Percentiles rank a stretch among this genome's conserved stretches.
phyloP scores from a whole-genome alignment of 1,140 invertebrate genomes.

The Panagrolaimus sp. region DNA sequence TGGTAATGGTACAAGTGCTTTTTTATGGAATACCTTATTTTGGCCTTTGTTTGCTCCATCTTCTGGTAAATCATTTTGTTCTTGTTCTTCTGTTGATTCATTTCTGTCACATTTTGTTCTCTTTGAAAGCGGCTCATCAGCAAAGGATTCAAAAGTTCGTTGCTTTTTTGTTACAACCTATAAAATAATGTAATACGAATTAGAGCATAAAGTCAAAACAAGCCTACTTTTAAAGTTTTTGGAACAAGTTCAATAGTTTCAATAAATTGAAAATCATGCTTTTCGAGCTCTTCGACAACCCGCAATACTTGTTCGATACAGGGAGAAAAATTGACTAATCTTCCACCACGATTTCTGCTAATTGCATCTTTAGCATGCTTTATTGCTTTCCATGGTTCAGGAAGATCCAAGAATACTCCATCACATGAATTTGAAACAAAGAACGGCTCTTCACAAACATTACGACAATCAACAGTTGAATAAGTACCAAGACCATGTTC shows the following conservation, averaged over 20 bases:
- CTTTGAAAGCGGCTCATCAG: background rate
- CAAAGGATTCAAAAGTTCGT: conserved; percentile 20
- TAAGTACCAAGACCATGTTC: conserved; percentile 74
- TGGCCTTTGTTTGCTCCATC: too few species aligned
- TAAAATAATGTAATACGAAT: conserved; percentile 9
- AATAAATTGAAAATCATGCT: conserved; percentile 46
- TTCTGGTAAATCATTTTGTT: background rate
- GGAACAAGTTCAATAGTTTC: conserved; percentile 56
- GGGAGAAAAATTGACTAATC: conserved; percentile 58
- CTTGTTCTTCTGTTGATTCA: conserved; percentile 17
- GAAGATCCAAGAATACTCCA: conserved; percentile 92
- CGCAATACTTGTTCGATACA: conserved; percentile 59
- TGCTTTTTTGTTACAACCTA: conserved; percentile 23
- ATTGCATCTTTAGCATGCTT: conserved; percentile 68
- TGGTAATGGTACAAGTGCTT: conserved; percentile 41
- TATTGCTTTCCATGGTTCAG: conserved; percentile 87
- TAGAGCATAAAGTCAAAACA: background rate
- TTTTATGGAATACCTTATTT: background rate
- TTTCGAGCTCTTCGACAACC: conserved; percentile 36
- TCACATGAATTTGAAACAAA: conserved; percentile 69
- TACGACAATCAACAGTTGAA: conserved; percentile 72
- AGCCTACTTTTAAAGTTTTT: conserved; percentile 40
- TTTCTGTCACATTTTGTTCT: conserved; percentile 12
- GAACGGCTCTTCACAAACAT: conserved; percentile 72
- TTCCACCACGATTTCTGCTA: conserved; percentile 30